phyloP scores from a whole-genome alignment of 2,888 invertebrate species.

The Tupiocoris notatus region DNA sequence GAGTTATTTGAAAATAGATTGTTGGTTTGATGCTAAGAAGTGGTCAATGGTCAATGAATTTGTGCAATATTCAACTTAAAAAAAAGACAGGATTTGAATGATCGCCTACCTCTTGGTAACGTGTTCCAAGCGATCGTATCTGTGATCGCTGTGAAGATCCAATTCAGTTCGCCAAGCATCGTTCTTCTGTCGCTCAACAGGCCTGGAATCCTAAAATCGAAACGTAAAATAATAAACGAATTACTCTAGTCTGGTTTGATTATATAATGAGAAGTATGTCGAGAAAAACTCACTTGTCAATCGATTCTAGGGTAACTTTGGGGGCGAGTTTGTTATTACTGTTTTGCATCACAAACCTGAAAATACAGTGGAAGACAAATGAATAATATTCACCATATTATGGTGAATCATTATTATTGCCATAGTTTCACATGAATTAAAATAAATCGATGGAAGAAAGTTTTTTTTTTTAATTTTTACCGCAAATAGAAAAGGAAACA shows the following conservation, averaged over 20 bases:
- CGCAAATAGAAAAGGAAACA: too few relatives aligned
- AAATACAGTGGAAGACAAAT: too few relatives aligned
- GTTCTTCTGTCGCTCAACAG: slow-evolving; percentile 90
- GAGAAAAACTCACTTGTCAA: slow-evolving; percentile 79
- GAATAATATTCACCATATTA: too few relatives aligned
- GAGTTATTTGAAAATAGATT: not conserved
- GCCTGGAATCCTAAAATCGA: slow-evolving; percentile 92
- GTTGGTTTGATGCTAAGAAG: not conserved
- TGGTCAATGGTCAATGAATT: too few relatives aligned
- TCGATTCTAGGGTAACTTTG: slow-evolving; percentile 75
- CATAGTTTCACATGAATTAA: too few relatives aligned
- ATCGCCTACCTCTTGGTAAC: slow-evolving; percentile 69
- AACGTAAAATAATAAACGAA: too few relatives aligned
- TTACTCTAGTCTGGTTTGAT: too few relatives aligned
- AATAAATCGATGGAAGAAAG: too few relatives aligned
- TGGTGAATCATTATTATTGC: too few relatives aligned
- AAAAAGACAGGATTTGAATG: not conserved
- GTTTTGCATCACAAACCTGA: slow-evolving; percentile 78
- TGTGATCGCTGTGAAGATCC: slow-evolving; percentile 99
- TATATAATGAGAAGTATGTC: too few relatives aligned
- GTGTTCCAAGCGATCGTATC: slow-evolving; percentile 99
- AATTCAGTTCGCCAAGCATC: slow-evolving; percentile 97
- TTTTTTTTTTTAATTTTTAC: too few relatives aligned
- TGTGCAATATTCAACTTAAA: too few relatives aligned
- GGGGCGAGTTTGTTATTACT: slow-evolving; percentile 78